Evolutionary conservation across 1,140 invertebrate genomes (phyloP).

Genomic region (Philopotamus ludificatus): DNA sequence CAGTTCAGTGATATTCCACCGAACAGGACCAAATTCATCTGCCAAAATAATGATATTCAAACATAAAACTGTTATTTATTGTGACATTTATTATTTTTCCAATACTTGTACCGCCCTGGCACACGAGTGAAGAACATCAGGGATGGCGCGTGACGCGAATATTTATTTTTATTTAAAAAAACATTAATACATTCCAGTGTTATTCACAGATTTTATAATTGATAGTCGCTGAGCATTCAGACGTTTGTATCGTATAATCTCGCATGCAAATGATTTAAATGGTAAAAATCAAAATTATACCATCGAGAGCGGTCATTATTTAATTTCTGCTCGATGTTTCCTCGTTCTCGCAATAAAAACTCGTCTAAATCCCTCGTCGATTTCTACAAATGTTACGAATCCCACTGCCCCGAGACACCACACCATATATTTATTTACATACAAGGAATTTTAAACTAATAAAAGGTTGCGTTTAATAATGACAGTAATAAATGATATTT

Average conservation of each 20-base stretch:
- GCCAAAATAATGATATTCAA: conserved; percentile 35
- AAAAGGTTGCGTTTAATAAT: conserved; percentile 17
- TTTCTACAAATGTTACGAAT: neutral
- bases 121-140: too few species aligned
- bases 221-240: too few species aligned
- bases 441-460: conserved; percentile 14
- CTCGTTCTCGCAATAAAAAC: too few species aligned
- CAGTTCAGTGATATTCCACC: neutral
- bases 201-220: too few species aligned
- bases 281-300: too few species aligned
- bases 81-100: conserved; percentile 39
- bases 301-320: too few species aligned
- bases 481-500: conserved; percentile 27
- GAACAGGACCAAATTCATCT: conserved; percentile 5
- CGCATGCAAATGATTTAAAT: too few species aligned
- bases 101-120: conserved; percentile 12
- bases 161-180: neutral
- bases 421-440: conserved; percentile 9
- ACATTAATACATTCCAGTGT: too few species aligned
- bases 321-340: too few species aligned
- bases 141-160: neutral
- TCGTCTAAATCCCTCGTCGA: too few species aligned
- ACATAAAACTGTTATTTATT: conserved; percentile 34
- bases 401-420: neutral
- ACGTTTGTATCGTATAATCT: too few species aligned